Evolutionary conservation across 1,140 invertebrate genomes (phyloP).

Genomic region (Micrasema longulum): DNA sequence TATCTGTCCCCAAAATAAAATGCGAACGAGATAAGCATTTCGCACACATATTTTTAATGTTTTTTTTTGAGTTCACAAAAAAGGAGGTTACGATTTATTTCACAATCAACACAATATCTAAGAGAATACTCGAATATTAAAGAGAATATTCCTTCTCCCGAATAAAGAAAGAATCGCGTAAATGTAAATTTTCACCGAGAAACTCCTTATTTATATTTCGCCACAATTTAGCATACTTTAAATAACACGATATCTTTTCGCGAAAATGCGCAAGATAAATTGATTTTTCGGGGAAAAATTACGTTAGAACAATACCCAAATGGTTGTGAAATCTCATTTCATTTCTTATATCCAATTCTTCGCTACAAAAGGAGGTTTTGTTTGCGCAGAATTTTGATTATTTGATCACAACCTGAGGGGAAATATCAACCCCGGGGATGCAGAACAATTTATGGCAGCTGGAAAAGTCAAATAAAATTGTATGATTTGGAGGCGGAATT

Average conservation of each 20-base stretch:
- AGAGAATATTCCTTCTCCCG: no score
- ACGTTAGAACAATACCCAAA: conserved; percentile 22
- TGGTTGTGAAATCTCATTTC: conserved; percentile 31
- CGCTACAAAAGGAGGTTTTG: conserved; percentile 23
- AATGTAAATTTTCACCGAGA: no score
- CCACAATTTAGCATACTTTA: not conserved
- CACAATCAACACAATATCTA: no score
- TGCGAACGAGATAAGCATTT: no score
- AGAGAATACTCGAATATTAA: no score
- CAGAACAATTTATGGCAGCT: conserved; percentile 49
- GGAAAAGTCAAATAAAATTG: conserved; percentile 45
- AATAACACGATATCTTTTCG: not conserved
- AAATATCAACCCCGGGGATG: conserved; percentile 38
- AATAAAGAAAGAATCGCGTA: no score
- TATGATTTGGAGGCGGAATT: conserved; percentile 24
- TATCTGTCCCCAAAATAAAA: no score
- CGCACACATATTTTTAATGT: no score
- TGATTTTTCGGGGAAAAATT: conserved; percentile 7
- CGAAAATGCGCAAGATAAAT: not conserved
- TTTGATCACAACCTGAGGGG: conserved; percentile 31
- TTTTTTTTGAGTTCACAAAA: no score
- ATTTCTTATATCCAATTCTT: conserved; percentile 36
- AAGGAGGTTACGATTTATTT: no score
- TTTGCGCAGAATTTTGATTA: conserved; percentile 26
- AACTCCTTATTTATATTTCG: no score